Evolutionary conservation across 1,140 invertebrate species (phyloP), one percentile per base, ranked within the genome.

Genomic region (Araneus ventricosus): DNA sequence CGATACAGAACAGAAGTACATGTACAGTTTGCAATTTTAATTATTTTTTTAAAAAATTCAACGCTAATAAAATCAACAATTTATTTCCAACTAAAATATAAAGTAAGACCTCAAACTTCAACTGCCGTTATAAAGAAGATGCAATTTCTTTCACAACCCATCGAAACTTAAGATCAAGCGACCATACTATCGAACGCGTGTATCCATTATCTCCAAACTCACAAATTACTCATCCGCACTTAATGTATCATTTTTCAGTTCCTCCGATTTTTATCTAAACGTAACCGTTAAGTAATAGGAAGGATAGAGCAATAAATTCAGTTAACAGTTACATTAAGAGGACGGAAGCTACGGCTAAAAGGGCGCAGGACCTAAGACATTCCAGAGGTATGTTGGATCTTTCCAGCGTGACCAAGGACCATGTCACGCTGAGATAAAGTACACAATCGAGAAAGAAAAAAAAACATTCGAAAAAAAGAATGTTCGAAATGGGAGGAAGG

Each of bases 381-480:
- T 39, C 22, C 37, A 37, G 39, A 52, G 6, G 80, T 24, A 14
- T 17, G 24, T 17, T 75, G 80, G 17, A 14, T n/a, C 80, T 41
- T 84, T 84, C 45, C 80, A 52, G 80, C 41, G 27, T 84, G 80
- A 14, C 14, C 34, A 57, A 14, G 10, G 27, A 84, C 80, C 39
- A 45, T 84, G 80, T 84, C 80, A 84, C 80, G 80, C 45, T 52
- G 27, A 84, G 27, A 84, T 84, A 84, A 84, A 84, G n/a, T 52
- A 84, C 39, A 57, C 45, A 57, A 57, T 52, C 39, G 39, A 45
- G 80, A n/a, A 8, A 67, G 24, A 27, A 27, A 67, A 67, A 67
- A 67, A 67, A 67, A 67, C 7, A 27, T n/a, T 1, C 24, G 61
- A 61, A n/a, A 61, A 61, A 61, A 61, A 61, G 5, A n/a, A 24